Percentiles rank a stretch among this genome's conserved stretches.
phyloP scores from a whole-genome alignment of 1,140 invertebrate genomes.

The Trialeurodes vaporariorum region DNA sequence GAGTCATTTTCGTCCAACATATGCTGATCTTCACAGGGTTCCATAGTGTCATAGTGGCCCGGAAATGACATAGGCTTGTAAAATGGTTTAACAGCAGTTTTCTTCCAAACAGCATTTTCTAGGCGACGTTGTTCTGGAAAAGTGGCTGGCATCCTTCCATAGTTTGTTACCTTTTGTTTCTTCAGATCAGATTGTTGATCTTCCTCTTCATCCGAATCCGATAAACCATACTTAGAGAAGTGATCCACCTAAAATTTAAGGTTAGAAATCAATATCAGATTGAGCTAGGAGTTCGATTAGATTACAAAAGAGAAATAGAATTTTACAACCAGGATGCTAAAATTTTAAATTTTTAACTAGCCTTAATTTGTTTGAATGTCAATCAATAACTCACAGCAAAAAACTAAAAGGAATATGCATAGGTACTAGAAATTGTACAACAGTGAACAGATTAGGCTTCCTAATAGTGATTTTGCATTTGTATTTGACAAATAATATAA shows the following conservation, averaged over 20 bases:
- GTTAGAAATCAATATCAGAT: too few species aligned
- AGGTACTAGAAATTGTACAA: too few species aligned
- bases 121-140: not conserved
- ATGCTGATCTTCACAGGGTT: not conserved
- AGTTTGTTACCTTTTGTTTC: constrained; percentile 28
- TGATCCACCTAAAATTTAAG: constrained; percentile 62
- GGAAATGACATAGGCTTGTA: not conserved
- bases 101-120: not conserved
- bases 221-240: constrained; percentile 92
- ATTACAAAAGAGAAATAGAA: too few species aligned
- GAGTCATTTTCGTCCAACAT: constrained; percentile 8
- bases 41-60: not conserved
- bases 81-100: not conserved
- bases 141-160: not conserved
- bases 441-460: too few species aligned
- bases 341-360: too few species aligned
- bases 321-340: too few species aligned
- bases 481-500: too few species aligned
- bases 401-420: too few species aligned
- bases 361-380: too few species aligned
- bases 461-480: too few species aligned
- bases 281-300: too few species aligned
- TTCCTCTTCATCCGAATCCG: constrained; percentile 80
- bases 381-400: too few species aligned
- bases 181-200: constrained; percentile 33